Evolutionary conservation across 2,888 invertebrate genomes (phyloP).

Genomic region (Melanophora roralis): DNA sequence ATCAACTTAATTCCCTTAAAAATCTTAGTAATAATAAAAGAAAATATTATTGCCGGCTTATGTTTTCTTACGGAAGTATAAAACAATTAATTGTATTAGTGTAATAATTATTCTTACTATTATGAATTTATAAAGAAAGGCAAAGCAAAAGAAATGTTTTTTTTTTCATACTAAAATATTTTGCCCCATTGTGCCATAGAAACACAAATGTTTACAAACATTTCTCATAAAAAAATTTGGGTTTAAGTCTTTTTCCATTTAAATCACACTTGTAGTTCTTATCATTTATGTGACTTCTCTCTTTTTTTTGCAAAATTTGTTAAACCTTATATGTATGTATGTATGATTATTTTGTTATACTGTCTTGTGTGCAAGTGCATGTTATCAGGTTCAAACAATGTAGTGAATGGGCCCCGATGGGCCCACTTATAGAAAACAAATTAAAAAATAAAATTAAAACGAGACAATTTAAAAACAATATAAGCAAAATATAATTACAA

Average conservation of each 20-base stretch:
- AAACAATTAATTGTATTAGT: too few species aligned
- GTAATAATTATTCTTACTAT: too few species aligned
- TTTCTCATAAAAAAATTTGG: neutral
- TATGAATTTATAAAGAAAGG: too few species aligned
- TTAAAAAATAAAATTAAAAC: neutral
- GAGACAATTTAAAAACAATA: slow-evolving; percentile 2
- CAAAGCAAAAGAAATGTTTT: too few species aligned
- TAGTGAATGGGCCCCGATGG: slow-evolving; percentile 1
- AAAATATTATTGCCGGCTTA: too few species aligned
- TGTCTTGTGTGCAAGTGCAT: slow-evolving; percentile 37
- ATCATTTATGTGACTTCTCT: slow-evolving; percentile 48
- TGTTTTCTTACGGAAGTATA: too few species aligned
- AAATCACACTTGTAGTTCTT: slow-evolving; percentile 23
- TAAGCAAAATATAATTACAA: neutral
- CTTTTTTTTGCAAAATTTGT: slow-evolving; percentile 6
- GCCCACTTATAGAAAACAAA: neutral
- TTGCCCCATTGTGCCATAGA: neutral
- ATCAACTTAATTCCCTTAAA: too few species aligned
- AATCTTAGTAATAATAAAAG: too few species aligned
- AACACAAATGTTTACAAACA: neutral
- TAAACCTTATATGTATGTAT: slow-evolving; percentile 41
- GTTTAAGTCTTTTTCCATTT: slow-evolving; percentile 31
- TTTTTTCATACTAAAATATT: too few species aligned
- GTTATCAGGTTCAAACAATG: slow-evolving; percentile 25
- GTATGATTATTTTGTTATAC: neutral